These are phyloP conservation scores for Kryptolebias ocellatus DNA, from an alignment of 2,797 vertebrate species.

Conservation along the genomic window DNA sequence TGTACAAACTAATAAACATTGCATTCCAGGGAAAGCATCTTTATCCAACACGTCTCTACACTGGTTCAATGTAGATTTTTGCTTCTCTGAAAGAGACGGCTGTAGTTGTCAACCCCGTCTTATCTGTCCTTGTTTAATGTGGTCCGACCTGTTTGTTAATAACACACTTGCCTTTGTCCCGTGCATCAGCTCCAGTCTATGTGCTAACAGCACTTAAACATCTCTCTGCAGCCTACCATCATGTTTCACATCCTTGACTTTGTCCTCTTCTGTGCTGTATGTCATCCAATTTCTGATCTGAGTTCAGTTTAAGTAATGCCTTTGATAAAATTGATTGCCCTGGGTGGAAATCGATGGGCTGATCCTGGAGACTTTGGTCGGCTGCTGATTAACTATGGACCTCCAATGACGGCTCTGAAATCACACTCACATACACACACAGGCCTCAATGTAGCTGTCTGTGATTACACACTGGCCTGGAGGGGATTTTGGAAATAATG, in stretches of 20 bases:
- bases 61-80: not conserved
- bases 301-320: constrained; percentile 67
- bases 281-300: constrained; percentile 57
- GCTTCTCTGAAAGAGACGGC: not conserved
- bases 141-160: constrained; percentile 10
- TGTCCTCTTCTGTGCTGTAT: constrained; percentile 22
- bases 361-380: constrained; percentile 64
- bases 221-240: not conserved
- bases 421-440: constrained; percentile 18
- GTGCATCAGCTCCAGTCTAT: not conserved
- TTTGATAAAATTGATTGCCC: constrained; percentile 79
- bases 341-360: constrained; percentile 67
- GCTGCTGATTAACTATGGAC: constrained; percentile 76
- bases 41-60: not conserved
- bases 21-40: not conserved
- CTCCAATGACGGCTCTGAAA: constrained; percentile 46
- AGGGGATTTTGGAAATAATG: constrained; percentile 56
- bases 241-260: constrained; percentile 17
- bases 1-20: no score
- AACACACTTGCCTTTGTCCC: not conserved
- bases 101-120: not conserved
- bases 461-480: constrained; percentile 70
- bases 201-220: constrained; percentile 4
- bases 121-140: not conserved
- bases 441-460: constrained; percentile 27